Base-by-base conservation (phyloP, 2,888 invertebrate species). In the Apodemia zela region DNA sequence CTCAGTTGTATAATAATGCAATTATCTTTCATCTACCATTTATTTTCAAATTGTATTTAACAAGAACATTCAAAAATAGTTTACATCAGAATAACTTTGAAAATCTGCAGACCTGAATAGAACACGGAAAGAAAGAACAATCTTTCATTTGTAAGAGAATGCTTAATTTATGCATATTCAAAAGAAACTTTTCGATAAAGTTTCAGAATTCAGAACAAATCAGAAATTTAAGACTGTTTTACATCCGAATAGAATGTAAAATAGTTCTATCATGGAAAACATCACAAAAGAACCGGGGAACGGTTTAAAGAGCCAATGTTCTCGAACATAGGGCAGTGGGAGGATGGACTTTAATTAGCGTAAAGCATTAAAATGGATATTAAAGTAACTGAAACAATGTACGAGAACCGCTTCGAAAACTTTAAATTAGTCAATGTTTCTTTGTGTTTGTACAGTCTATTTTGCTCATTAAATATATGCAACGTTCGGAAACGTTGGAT, bases 401-500 rank as follows among this genome's bases (percentile, higher is more conserved):
- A 62, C 47, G 62, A 15, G 59, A 33, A 42, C 58, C 47, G 47
- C 59, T 62, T 59, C 62, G 33, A 59, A 47, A 66, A 67, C 21
- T 64, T 66, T 62, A 67, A 66, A 67, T 64, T 64, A 66, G 64
- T 63, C 42, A 57, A 64, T 25, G 61, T 61, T 64, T 47, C 60
- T 62, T 64, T 63, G 58, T 62, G 62, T 65, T 62, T 60, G 51
- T 62, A 47, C 58, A 59, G 62, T 62, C 58, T 59, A 57, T 62
- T 64, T 65, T 67, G 65, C 66, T 64, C 63, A 68, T 67, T 65
- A 64, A 68, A 54, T 63, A 65, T 63, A 67, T 63, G 64, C 63
- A 61, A 64, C 47, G 33, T 61, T 64, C 47, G 61, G 35, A 38
- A 66, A 67, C 59, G 67, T 64, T 54, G 63, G 63, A 57, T 64